A percentile compares a stretch with the other conserved stretches of the same genome.
phyloP scores from a whole-genome alignment of 2,888 invertebrate species.

The Lucinisca nassula region DNA sequence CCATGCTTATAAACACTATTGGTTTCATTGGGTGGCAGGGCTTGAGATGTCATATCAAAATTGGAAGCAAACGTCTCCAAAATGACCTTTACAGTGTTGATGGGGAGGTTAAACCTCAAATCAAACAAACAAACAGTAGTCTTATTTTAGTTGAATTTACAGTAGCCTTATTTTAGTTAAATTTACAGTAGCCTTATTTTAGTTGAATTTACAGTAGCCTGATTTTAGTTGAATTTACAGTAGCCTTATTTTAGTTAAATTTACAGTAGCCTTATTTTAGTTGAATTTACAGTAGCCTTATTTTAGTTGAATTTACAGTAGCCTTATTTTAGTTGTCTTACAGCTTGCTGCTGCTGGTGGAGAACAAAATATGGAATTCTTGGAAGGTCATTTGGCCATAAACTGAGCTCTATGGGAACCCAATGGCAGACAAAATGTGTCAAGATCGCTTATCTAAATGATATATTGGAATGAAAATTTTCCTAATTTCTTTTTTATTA shows the following conservation, averaged over 20 bases:
- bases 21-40: too few species aligned
- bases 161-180: too few species aligned
- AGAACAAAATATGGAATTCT: not conserved
- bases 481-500: slow-evolving; percentile 2
- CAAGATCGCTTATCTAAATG: not conserved
- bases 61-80: too few species aligned
- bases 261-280: not conserved
- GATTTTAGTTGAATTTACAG: not conserved
- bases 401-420: not conserved
- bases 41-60: too few species aligned
- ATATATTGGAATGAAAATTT: not conserved
- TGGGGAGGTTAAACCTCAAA: too few species aligned
- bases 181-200: too few species aligned
- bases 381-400: not conserved
- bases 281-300: not conserved
- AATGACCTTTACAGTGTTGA: too few species aligned
- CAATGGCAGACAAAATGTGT: not conserved
- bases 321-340: not conserved
- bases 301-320: not conserved
- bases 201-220: too few species aligned
- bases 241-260: not conserved
- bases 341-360: not conserved
- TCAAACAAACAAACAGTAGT: too few species aligned
- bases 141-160: too few species aligned
- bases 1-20: too few species aligned